Base-by-base conservation (phyloP, 2,113 vertebrate genomes). In the Oxyruncus cristatus region DNA sequence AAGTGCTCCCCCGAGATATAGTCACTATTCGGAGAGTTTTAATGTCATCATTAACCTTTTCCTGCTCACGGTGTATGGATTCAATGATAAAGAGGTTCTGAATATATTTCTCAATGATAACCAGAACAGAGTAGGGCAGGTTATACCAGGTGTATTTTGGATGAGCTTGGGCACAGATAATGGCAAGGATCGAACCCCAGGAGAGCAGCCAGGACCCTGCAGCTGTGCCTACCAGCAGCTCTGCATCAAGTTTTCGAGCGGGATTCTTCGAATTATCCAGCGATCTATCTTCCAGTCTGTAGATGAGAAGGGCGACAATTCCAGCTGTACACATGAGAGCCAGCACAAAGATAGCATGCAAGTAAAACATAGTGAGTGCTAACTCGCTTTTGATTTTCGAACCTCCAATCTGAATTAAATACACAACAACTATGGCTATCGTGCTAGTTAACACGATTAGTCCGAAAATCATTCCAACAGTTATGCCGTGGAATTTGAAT, bases 41-140 rank as follows among this genome's bases (percentile, higher is more conserved):
- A 63, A 97, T 66, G 44, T 98, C 94, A 0, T 98, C 96, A 1
- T 98, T 96, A 4, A 55, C 93, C 49, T 86, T 96, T 12, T 97
- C 98, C 5, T 98, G 96, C 95, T 98, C 97, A 9, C 98, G 99
- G 85, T 99, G 99, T 20, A 99, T 97, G 10, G 99, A 99, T 97
- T 99, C 99, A 19, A 99, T 98, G 83, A 99, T 99, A 86, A 99
- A 99, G 74, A 99, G 98, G 95, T 99, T 99, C 97, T 99, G 99
- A 87, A 99, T 95, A 4, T 98, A 99, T 90, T 99, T 99, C 97
- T 99, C 99, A 59, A 98, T 89, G 18, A 99, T 98, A 16, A 98
- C 98, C 32, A 99, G 97, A 32, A 99, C 8, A 0, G 99, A 99
- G 93, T 99, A 99, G 65, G 98, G 93, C 32, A 99, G 94, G 93